Percentiles rank a stretch among this genome's conserved stretches.
Conservation (phyloP, 2,888 invertebrate genomes). For the Mythimna lalbum region DNA sequence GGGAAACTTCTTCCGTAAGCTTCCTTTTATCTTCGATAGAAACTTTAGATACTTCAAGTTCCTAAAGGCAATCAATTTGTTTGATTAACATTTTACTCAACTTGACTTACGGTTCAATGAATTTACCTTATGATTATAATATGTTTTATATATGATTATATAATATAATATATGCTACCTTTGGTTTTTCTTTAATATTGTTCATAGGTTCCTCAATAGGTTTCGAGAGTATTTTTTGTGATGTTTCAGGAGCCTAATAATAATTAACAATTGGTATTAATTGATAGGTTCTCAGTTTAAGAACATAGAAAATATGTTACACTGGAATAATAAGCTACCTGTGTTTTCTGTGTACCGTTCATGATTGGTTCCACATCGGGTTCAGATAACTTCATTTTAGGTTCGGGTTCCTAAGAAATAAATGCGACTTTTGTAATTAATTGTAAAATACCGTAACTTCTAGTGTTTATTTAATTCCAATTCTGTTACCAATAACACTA, state of each 20-base stretch:
- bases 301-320: not conserved
- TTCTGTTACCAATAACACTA: not conserved
- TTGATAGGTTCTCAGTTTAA: not conserved
- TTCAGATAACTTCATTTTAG: conserved; percentile 9
- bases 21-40: conserved; percentile 7
- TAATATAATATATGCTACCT: conserved; percentile 23
- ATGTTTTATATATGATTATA: no score
- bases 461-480: not conserved
- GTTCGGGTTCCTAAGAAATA: conserved; percentile 16
- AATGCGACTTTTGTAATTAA: not conserved
- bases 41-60: conserved; percentile 13
- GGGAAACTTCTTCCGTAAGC: not conserved
- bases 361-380: conserved; percentile 1
- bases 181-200: not conserved
- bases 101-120: no score
- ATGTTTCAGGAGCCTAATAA: conserved; percentile 20
- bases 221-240: conserved; percentile 6
- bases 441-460: not conserved
- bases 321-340: conserved; percentile 15
- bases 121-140: no score
- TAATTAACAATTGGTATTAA: not conserved
- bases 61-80: conserved; percentile 23
- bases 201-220: conserved; percentile 35
- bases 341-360: conserved; percentile 1
- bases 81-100: not conserved